Conservation (phyloP, 2,888 invertebrate genomes). For the Athripsodes cinereus region DNA sequence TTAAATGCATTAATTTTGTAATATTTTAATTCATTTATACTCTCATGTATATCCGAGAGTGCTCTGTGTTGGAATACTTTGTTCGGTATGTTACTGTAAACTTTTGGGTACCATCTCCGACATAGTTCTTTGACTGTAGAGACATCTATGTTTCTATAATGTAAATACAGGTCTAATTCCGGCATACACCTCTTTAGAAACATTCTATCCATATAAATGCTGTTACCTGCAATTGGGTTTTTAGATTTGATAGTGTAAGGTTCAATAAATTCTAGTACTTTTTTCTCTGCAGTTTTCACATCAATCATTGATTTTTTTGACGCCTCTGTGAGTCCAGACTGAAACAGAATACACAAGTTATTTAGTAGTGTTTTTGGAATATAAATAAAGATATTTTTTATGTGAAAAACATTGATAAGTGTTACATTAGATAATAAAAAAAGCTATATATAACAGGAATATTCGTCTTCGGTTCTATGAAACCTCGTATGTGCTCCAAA, state of each 20-base stretch:
- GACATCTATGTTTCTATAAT: conserved; percentile 92
- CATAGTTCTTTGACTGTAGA: conserved; percentile 82
- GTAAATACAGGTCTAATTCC: conserved; percentile 65
- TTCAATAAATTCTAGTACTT: conserved; percentile 66
- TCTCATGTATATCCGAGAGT: conserved; percentile 80
- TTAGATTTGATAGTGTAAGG: conserved; percentile 49
- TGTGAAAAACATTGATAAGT: too few species aligned
- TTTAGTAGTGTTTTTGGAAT: too few species aligned
- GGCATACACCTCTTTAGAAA: conserved; percentile 85
- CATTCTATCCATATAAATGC: conserved; percentile 77
- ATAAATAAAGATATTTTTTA: too few species aligned
- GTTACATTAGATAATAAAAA: too few species aligned
- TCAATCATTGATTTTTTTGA: conserved; percentile 62
- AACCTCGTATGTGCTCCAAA: too few species aligned
- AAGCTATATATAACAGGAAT: too few species aligned
- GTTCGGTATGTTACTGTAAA: conserved; percentile 50
- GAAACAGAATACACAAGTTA: conserved; percentile 33
- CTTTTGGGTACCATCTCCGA: conserved; percentile 67
- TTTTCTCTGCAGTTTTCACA: conserved; percentile 61
- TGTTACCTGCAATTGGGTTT: conserved; percentile 83
- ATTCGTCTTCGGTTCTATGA: too few species aligned
- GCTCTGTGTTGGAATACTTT: conserved; percentile 68
- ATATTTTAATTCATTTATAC: conserved; percentile 75
- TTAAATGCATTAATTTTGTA: conserved; percentile 66
- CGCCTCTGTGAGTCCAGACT: conserved; percentile 77